Evolutionary conservation across 2,888 invertebrate genomes (phyloP).

Genomic region (Hydrotaea cyrtoneurina): DNA sequence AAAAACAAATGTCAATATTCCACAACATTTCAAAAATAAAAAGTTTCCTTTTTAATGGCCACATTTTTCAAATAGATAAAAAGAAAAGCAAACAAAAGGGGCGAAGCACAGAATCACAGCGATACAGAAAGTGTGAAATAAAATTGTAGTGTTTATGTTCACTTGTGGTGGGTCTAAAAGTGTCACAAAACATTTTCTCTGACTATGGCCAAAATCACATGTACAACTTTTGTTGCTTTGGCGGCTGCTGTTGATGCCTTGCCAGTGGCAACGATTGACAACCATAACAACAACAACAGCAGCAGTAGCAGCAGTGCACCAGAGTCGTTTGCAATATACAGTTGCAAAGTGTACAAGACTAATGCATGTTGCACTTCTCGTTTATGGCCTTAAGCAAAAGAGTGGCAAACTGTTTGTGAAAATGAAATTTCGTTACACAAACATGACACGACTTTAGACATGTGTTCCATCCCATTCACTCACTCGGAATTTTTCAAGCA

Average conservation of each 20-base stretch:
- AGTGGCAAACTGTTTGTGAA: not conserved
- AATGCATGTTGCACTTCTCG: not conserved
- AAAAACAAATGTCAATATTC: not conserved
- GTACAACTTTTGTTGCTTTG: not conserved
- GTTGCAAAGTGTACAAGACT: not conserved
- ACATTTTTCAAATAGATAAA: not conserved
- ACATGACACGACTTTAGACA: constrained; percentile 8
- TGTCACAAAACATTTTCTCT: constrained; percentile 19
- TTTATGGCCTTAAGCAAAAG: not conserved
- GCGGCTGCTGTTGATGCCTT: not conserved
- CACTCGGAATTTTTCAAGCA: not conserved
- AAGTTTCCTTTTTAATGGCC: not conserved
- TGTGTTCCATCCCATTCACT: not conserved
- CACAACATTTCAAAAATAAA: no score
- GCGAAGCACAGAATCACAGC: not conserved
- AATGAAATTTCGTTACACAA: not conserved
- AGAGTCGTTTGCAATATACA: not conserved
- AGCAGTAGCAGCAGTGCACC: not conserved
- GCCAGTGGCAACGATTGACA: no score
- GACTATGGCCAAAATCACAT: not conserved
- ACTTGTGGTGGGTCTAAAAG: constrained; percentile 32
- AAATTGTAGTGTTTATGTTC: not conserved
- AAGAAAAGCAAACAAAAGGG: not conserved
- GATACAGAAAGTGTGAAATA: constrained; percentile 22
- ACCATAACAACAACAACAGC: not conserved